Base-by-base conservation (phyloP, 2,888 invertebrate genomes). In the Amphipyra berbera region DNA sequence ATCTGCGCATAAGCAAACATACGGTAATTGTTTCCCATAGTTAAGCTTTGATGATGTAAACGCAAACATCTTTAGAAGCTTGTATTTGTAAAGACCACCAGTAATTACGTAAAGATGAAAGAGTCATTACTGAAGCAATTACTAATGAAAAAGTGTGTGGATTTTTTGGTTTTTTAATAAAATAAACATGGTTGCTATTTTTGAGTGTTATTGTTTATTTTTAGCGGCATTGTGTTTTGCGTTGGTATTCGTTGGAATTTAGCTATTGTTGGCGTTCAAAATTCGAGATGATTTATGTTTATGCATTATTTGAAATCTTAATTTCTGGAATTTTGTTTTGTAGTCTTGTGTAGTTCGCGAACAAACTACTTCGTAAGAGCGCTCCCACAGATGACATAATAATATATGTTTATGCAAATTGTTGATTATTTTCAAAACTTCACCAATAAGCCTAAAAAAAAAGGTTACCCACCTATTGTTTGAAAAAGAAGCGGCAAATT, bases 191-290 rank as follows among this genome's bases (percentile, higher is more conserved):
- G 0, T n/a, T 41, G 9, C 38, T 59, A 68, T 68, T 60, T 54
- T 40, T n/a, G 35, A 13, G 8, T 58, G 41, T 50, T 64, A 30
- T 45, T 57, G 40, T 50, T 55, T 69, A 67, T 55, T 69, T 69
- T 46, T 62, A 50, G 49, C 41, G 12, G 15, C 21, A 21, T 14
- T 14, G 9, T 5, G 33, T 35, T 63, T 62, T 55, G 69, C 69
- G 69, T 69, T 68, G 53, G 66, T 40, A 14, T 40, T 48, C 21
- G 13, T 67, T 46, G 46, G 30, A 13, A 30, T 46, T 46, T 46
- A 21, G n/a, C 47, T 61, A 61, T 58, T 46, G 44, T 35, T 2
- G n/a, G 35, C 9, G 6, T 8, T 14, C 9, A 47, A 27, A 66
- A 35, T 5, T 3, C 0, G 13, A 6, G 14, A n/a, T 66, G 58